Evolutionary conservation across 2,888 invertebrate genomes (phyloP).

Genomic region (Augochlorella aurata): DNA sequence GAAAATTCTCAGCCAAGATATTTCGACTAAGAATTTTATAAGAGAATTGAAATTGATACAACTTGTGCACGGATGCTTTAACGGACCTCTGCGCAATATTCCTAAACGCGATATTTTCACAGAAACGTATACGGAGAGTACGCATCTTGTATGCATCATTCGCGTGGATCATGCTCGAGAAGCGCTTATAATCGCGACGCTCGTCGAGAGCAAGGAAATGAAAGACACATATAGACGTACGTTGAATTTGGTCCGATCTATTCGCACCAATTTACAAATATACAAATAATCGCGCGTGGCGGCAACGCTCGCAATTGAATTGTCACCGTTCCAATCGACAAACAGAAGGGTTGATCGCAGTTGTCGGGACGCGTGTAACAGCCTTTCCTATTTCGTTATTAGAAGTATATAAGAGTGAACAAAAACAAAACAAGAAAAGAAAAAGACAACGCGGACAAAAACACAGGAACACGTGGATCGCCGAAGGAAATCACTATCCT

Average conservation of each 20-base stretch:
- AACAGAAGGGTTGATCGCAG: constrained; percentile 13
- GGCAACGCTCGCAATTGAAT: constrained; percentile 27
- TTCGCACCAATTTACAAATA: constrained; percentile 63
- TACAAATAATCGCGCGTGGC: constrained; percentile 53
- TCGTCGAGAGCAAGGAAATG: constrained; percentile 48
- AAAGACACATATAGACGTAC: constrained; percentile 53
- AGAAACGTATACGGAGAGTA: neutral
- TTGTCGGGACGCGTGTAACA: constrained; percentile 33
- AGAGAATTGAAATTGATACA: too few species aligned
- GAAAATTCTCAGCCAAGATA: too few species aligned
- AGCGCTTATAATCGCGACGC: neutral
- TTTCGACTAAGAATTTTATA: too few species aligned
- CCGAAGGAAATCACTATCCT: constrained; percentile 23
- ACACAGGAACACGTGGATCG: neutral
- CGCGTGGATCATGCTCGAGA: constrained; percentile 13
- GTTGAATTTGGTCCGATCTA: constrained; percentile 54
- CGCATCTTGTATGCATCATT: constrained; percentile 20
- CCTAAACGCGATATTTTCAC: too few species aligned
- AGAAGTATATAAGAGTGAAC: constrained; percentile 30
- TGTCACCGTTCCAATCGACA: constrained; percentile 24
- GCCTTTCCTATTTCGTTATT: neutral
- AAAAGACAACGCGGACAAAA: neutral
- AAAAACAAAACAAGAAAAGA: constrained; percentile 21
- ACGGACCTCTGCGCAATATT: too few species aligned
- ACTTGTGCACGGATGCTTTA: too few species aligned